Evolutionary conservation across 2,888 invertebrate species (phyloP).

Genomic region (Epistrophe eligans): DNA sequence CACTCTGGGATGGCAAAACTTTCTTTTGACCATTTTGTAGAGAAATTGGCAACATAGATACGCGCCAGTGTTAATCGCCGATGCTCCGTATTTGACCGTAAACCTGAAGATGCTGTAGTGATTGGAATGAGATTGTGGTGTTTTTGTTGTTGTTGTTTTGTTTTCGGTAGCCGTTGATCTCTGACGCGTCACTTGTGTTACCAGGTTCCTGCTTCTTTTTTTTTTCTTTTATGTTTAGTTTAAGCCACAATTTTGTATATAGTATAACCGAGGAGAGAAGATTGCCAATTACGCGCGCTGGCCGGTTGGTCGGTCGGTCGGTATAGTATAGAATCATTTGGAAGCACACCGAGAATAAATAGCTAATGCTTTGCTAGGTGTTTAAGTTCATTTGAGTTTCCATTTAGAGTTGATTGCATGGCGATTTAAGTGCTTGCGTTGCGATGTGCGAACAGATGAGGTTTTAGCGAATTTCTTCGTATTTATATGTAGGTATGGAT

Average conservation of each 20-base stretch:
- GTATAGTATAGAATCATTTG: constrained; percentile 21
- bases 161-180: constrained; percentile 69
- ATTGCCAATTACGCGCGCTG: constrained; percentile 47
- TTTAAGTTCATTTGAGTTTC: constrained; percentile 69
- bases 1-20: constrained; percentile 35
- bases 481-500: background rate
- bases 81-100: constrained; percentile 49
- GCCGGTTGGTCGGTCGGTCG: background rate
- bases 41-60: constrained; percentile 65
- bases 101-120: constrained; percentile 59
- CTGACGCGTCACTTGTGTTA: constrained; percentile 63
- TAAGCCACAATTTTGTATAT: constrained; percentile 10
- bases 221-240: constrained; percentile 21
- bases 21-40: constrained; percentile 64
- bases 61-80: constrained; percentile 63
- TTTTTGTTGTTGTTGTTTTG: constrained; percentile 27
- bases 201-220: constrained; percentile 14
- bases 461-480: constrained; percentile 51
- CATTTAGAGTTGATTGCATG: constrained; percentile 68
- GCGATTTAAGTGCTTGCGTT: constrained; percentile 46
- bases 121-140: constrained; percentile 67
- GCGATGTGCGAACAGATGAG: constrained; percentile 67
- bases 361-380: constrained; percentile 62
- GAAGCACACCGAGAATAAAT: constrained; percentile 24
- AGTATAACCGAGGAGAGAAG: constrained; percentile 16